These are phyloP conservation scores for Tachuris rubrigastra DNA, from an alignment of 2,113 vertebrate genomes.

Conservation along the genomic window DNA sequence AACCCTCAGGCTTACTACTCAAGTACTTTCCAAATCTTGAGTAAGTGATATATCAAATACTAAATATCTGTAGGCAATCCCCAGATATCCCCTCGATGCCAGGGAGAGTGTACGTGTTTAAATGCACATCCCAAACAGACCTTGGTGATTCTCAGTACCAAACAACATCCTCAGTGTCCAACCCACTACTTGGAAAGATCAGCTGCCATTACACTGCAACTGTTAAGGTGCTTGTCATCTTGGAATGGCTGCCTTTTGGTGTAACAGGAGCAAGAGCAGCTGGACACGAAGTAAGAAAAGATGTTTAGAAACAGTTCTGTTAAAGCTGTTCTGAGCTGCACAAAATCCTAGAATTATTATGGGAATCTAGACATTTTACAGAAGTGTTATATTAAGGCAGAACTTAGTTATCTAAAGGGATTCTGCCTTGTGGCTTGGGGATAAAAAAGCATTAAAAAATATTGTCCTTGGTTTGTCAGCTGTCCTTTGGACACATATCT, in stretches of 20 bases:
- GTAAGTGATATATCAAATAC: constrained; percentile 45
- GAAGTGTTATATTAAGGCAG: not conserved
- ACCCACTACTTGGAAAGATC: not conserved
- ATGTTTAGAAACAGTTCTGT: not conserved
- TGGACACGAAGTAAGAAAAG: not conserved
- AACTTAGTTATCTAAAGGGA: not conserved
- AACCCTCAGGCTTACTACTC: constrained; percentile 51
- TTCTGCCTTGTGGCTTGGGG: not conserved
- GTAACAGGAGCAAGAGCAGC: not conserved
- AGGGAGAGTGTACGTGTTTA: not conserved
- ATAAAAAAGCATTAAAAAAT: not conserved
- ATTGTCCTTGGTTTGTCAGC: not conserved
- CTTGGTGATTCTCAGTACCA: not conserved
- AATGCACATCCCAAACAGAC: not conserved
- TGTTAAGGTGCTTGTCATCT: not conserved
- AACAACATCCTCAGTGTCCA: not conserved
- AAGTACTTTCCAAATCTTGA: constrained; percentile 23
- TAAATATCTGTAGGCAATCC: constrained; percentile 43
- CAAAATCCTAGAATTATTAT: not conserved
- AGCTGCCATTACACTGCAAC: not conserved
- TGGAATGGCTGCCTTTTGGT: not conserved
- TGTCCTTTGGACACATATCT: not conserved
- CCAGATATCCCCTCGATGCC: not conserved
- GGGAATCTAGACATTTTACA: not conserved
- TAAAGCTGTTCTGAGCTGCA: not conserved